Percentiles rank a stretch among this genome's conserved stretches.
Evolutionary conservation across 2,113 vertebrate genomes (phyloP).

Genomic region (Dissostichus mawsoni): DNA sequence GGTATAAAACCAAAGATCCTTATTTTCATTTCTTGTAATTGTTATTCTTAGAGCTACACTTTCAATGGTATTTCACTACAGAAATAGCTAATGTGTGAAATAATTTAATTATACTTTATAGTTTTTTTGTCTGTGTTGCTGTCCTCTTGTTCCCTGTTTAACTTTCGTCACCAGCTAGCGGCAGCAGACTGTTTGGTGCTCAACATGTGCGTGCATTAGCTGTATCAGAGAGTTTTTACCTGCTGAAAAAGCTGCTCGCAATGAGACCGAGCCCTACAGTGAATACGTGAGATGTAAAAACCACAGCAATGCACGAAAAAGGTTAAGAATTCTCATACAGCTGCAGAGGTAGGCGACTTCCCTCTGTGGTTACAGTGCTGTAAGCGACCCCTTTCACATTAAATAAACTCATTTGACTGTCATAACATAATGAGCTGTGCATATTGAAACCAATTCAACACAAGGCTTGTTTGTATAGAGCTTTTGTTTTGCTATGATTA

Average conservation of each 20-base stretch:
- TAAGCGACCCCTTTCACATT: not conserved
- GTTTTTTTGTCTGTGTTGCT: not conserved
- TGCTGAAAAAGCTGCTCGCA: too few species aligned
- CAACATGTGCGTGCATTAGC: too few species aligned
- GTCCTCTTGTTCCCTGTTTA: not conserved
- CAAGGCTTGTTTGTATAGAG: not conserved
- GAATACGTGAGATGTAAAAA: not conserved
- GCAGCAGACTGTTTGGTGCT: not conserved
- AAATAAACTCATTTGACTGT: not conserved
- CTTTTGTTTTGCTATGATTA: not conserved
- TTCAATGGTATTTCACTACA: not conserved
- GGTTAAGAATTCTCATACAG: conserved; percentile 9
- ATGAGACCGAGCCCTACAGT: not conserved
- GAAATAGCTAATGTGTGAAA: not conserved
- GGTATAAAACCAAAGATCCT: too few species aligned
- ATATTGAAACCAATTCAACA: not conserved
- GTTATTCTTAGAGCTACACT: not conserved
- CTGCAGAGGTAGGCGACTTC: not conserved
- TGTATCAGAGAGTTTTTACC: too few species aligned
- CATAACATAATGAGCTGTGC: not conserved
- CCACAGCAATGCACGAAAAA: conserved; percentile 10
- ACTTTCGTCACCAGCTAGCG: not conserved
- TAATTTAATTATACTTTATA: not conserved
- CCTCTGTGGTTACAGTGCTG: conserved; percentile 39
- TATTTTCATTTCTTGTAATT: too few species aligned